Evolutionary conservation across 1,140 invertebrate species (phyloP).

Genomic region (Camponotus floridanus): DNA sequence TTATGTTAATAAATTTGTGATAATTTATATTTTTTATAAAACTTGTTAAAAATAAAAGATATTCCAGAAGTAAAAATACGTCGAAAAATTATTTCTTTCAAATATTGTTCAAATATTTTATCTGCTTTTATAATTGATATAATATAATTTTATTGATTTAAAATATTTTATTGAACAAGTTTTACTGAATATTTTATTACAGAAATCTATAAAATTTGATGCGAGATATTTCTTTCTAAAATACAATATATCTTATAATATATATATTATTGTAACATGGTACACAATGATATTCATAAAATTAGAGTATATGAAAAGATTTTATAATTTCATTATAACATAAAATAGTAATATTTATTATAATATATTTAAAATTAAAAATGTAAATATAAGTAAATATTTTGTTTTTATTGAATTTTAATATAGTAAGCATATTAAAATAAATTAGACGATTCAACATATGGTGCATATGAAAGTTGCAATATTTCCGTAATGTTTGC

Average conservation of each 20-base stretch:
- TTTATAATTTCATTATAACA: background rate
- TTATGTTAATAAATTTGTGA: background rate
- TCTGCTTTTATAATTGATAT: too few relatives aligned
- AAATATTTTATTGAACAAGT: too few relatives aligned
- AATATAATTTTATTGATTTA: too few relatives aligned
- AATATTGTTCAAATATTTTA: too few relatives aligned
- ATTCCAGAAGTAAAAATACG: too few relatives aligned
- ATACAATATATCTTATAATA: background rate
- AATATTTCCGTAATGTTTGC: slow-evolving; percentile 16
- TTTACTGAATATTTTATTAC: slow-evolving; percentile 18
- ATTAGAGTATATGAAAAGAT: background rate
- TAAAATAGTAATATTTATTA: background rate
- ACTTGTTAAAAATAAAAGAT: background rate
- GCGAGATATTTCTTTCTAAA: background rate
- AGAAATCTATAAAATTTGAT: background rate
- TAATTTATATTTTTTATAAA: background rate
- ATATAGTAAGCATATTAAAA: background rate
- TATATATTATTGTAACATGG: background rate
- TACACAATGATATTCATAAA: background rate
- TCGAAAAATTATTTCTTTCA: too few relatives aligned
- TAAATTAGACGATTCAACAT: background rate
- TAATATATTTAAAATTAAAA: background rate
- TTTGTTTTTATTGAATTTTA: background rate
- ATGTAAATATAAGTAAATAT: background rate
- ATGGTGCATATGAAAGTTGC: slow-evolving; percentile 2